Base-by-base conservation (phyloP, 2,113 vertebrate genomes). In the Lophura nycthemera region DNA sequence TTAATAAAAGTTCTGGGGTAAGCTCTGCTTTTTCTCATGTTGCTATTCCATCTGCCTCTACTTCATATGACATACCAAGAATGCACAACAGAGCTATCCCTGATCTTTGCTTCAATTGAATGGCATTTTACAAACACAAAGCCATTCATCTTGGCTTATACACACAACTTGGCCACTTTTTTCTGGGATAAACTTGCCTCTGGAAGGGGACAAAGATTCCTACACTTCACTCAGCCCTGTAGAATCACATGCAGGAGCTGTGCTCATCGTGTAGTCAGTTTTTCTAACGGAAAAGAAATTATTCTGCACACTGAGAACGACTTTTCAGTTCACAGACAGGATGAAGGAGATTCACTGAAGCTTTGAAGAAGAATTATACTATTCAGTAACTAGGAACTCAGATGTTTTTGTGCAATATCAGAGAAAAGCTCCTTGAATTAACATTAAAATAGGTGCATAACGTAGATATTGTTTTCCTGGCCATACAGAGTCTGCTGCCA, bases 381-480 rank as follows among this genome's bases (percentile, higher is more conserved):
- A 54, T 77, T 92, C 63, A 65, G 2, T 67, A 59, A 64, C 34
- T 42, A 64, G 27, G 10, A 50, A 34, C 34, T 96, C 65, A 90
- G 72, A 80, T 71, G 45, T 57, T 89, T 94, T 81, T 92, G 40
- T 66, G 59, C 43, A 77, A 76, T 48, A 80, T 66, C 40, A 18
- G 92, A 88, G 83, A 87, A 86, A 91, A 86, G 10, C 43, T 95
- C 88, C 79, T 54, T 67, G 87, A 38, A 70, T 89, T 95, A 94
- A 85, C 69, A 93, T 85, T 90, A 92, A 83, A 65, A 93, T 92
- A 89, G 42, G 83, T 93, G 59, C 43, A 74, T 91, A 87, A 69
- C 93, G 77, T 52, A 96, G 95, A 89, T 86, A 92, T 60, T 92
- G 88, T 95, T 96, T 97, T 93, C 70, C 88, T 97, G 94, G 83